These are phyloP conservation scores for Nasonia vitripennis DNA, from an alignment of 1,140 invertebrate genomes.

Conservation along the genomic window DNA sequence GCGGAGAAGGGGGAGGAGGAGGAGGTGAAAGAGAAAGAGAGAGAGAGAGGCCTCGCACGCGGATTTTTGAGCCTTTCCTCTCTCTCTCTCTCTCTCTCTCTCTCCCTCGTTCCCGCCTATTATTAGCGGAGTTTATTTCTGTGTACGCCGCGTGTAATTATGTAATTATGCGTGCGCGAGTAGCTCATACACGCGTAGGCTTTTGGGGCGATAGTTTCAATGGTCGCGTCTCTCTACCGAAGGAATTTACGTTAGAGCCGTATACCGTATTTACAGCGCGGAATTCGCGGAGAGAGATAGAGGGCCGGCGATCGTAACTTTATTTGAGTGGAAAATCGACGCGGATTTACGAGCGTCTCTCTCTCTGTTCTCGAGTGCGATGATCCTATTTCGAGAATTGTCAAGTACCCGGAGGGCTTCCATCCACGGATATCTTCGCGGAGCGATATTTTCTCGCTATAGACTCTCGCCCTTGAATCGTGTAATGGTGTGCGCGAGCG, in stretches of 20 bases:
- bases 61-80: no score
- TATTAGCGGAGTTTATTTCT: no score
- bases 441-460: no score
- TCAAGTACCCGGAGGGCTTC: not conserved
- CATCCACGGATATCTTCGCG: not conserved
- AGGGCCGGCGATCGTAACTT: not conserved
- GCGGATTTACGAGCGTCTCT: not conserved
- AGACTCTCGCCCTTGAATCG: conserved; percentile 21
- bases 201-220: not conserved
- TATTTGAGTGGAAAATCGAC: not conserved
- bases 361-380: not conserved
- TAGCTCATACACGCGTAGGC: no score
- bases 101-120: no score
- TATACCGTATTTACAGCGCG: not conserved
- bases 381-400: not conserved
- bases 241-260: no score
- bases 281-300: not conserved
- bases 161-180: no score
- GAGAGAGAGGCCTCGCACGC: no score
- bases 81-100: no score
- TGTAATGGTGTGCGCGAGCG: not conserved
- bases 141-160: no score
- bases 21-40: not conserved
- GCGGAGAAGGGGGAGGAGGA: no score
- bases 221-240: not conserved